Evolutionary conservation across 2,888 invertebrate genomes (phyloP), one percentile per base, ranked within the genome.

Genomic region (Lordiphosa andalusiaca): DNA sequence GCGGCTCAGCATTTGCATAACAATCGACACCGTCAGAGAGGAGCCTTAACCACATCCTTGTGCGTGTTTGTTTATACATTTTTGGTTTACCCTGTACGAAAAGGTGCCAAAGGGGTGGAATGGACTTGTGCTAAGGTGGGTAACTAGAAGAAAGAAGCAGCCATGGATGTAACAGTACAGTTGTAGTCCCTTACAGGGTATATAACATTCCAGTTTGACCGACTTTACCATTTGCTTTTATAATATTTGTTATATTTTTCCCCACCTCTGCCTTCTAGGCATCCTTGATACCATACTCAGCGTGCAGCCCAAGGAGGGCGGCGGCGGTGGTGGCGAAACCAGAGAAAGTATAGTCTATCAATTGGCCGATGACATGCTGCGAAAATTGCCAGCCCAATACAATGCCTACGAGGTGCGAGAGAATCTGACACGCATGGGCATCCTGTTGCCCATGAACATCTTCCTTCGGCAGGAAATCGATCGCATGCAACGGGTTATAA

Each of bases 301-400:
- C 87, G 98, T 98, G n/a, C 98, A 98, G 86, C 98, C 98, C 0
- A 98, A 98, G 87, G 98, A 98, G 90, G 95, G 97, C 2, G 96
- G 96, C 0, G 93, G 94, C 16, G 94, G 94, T 62, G 96, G 96
- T 0, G 97, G 98, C 0, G 98, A 98, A 90, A 96, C 96, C 0
- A 92, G 98, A 73, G 98, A 98, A 90, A 95, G 93, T 73, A 94
- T 97, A 41, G 98, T 98, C 4, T 97, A 97, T 90, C 93, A 94
- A 77, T 91, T 98, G 76, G 97, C 98, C 6, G 95, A 96, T 77
- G 98, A 98, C 85, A 98, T 98, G 98, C 87, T 96, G 55, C 91
- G 93, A 47, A 96, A 96, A 89, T 86, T 94, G 69, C 98, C 98
- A 0, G 92, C 93, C 53, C 95, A 95, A 81, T 98, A 98, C 86